These are phyloP conservation scores for Tupaia tana DNA, from an alignment of 2,113 vertebrate species.

Conservation along the genomic window DNA sequence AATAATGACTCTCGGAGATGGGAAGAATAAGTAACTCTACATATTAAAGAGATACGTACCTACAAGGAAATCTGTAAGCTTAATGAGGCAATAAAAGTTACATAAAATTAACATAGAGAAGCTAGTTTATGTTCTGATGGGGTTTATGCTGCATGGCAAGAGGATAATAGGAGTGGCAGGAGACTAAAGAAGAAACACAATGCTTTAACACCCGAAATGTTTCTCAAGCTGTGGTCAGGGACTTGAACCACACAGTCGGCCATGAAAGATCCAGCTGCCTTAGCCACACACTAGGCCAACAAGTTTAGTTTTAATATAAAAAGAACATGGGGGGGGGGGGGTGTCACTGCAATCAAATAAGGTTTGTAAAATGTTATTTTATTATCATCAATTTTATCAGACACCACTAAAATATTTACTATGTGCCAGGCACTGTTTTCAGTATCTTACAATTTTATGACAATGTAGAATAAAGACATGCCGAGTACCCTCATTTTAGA, in stretches of 20 bases:
- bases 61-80: not conserved
- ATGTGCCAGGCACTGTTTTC: not conserved
- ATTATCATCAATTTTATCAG: not conserved
- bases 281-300: too few species aligned
- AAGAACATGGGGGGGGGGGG: not conserved
- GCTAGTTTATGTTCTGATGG: not conserved
- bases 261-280: too few species aligned
- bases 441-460: not conserved
- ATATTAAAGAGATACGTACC: not conserved
- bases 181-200: not conserved
- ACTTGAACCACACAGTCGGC: too few species aligned
- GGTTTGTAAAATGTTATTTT: not conserved
- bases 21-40: not conserved
- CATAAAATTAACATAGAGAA: not conserved
- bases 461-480: not conserved
- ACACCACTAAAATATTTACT: not conserved
- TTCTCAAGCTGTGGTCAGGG: too few species aligned
- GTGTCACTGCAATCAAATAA: not conserved
- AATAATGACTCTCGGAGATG: not conserved
- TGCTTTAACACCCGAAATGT: not conserved
- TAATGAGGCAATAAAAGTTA: not conserved
- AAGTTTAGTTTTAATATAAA: not conserved
- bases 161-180: not conserved
- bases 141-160: not conserved
- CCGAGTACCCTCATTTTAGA: not conserved